Evolutionary conservation across 2,113 vertebrate species (phyloP).

Genomic region (Halichoerus grypus): DNA sequence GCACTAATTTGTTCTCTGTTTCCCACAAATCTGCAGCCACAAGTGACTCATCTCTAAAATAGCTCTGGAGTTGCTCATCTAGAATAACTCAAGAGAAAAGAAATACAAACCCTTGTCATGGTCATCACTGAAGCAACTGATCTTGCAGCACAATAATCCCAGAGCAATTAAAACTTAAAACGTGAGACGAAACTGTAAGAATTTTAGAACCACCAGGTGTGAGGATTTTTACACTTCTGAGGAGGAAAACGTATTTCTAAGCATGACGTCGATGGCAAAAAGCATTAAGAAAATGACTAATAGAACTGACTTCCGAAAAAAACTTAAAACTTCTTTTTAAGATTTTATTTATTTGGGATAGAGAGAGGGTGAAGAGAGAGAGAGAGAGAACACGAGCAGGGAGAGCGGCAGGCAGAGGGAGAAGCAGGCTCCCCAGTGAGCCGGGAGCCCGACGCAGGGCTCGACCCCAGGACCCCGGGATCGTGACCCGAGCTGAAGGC

Average conservation of each 20-base stretch:
- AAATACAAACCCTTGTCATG: neutral
- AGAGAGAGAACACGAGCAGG: neutral
- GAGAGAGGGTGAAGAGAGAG: no score
- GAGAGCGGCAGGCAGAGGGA: neutral
- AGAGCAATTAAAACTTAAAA: neutral
- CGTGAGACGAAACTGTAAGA: neutral
- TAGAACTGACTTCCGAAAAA: neutral
- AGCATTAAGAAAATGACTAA: slow-evolving; percentile 16
- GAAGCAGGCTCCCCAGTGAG: neutral
- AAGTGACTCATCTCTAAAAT: neutral
- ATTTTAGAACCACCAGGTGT: neutral
- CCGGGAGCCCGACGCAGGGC: no score
- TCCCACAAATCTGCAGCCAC: neutral
- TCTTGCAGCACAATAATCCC: neutral
- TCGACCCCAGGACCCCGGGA: neutral
- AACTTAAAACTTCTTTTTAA: neutral
- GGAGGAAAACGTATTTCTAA: neutral
- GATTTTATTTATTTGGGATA: neutral
- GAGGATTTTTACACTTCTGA: neutral
- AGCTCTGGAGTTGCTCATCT: neutral
- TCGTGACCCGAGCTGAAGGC: neutral
- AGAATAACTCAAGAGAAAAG: neutral
- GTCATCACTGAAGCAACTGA: neutral
- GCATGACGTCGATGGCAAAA: neutral
- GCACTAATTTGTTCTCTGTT: neutral